phyloP scores from a whole-genome alignment of 1,140 invertebrate genomes.

The Lucilia sericata region DNA sequence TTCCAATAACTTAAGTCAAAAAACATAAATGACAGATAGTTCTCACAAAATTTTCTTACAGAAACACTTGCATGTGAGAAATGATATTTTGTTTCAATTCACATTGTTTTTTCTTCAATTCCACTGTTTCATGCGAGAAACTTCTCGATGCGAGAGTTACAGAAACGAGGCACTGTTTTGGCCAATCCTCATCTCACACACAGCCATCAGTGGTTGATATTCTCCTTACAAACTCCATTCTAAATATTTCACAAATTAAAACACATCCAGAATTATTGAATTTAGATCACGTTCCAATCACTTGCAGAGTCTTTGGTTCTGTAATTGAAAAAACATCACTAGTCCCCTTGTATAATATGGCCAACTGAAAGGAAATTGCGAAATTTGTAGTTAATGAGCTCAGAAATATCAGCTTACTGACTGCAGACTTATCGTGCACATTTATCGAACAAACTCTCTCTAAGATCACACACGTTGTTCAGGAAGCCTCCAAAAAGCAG shows the following conservation, averaged over 20 bases:
- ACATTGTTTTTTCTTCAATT: too few relatives aligned
- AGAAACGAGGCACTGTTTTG: too few relatives aligned
- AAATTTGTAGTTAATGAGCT: neutral
- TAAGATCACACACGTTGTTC: neutral
- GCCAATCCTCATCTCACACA: neutral
- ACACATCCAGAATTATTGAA: neutral
- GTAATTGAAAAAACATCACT: too few relatives aligned
- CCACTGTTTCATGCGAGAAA: too few relatives aligned
- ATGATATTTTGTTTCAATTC: too few relatives aligned
- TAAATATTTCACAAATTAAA: neutral
- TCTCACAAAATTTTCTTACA: too few relatives aligned
- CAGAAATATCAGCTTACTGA: neutral
- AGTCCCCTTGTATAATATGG: too few relatives aligned
- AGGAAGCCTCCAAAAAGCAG: neutral
- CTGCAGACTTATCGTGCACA: neutral
- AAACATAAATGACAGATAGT: too few relatives aligned
- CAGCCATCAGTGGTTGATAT: neutral
- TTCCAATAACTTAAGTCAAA: too few relatives aligned
- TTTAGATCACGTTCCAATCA: neutral
- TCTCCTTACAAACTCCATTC: neutral
- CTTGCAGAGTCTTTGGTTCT: neutral
- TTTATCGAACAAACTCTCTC: neutral
- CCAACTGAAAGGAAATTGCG: neutral
- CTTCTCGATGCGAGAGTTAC: too few relatives aligned
- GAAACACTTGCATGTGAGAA: too few relatives aligned